A percentile compares a stretch with the other conserved stretches of the same genome.
Evolutionary conservation across 2,113 vertebrate species (phyloP).

Genomic region (Sander vitreus): DNA sequence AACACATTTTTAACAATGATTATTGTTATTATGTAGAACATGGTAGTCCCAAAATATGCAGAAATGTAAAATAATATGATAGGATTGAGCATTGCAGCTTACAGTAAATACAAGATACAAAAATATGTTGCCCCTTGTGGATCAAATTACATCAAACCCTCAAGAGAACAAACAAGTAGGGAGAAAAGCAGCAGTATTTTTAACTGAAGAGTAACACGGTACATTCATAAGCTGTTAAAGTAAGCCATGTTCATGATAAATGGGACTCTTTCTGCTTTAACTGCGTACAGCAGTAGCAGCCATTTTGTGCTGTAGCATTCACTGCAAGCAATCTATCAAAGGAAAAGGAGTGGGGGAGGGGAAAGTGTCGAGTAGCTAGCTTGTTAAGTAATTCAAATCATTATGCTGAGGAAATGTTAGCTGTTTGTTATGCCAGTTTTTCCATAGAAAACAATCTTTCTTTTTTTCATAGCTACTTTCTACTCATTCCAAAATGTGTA

Average conservation of each 20-base stretch:
- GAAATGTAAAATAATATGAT: background rate
- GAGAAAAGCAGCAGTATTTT: background rate
- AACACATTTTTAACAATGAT: background rate
- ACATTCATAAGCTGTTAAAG: background rate
- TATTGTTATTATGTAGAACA: background rate
- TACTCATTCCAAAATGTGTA: background rate
- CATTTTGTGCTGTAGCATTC: constrained; percentile 70
- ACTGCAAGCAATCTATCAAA: constrained; percentile 50
- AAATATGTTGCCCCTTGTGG: background rate
- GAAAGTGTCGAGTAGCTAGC: constrained; percentile 45
- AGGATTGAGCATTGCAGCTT: constrained; percentile 1
- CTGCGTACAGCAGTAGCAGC: constrained; percentile 34
- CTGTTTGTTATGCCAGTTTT: background rate
- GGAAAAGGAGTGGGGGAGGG: constrained; percentile 52
- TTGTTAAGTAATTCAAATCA: constrained; percentile 27
- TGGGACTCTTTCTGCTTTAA: constrained; percentile 9
- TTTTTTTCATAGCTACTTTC: constrained; percentile 7
- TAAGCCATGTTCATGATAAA: constrained; percentile 9
- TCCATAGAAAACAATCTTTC: background rate
- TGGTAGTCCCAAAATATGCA: background rate
- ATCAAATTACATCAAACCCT: background rate
- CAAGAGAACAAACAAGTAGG: background rate
- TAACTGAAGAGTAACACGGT: background rate
- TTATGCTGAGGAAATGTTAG: constrained; percentile 13
- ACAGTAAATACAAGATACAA: background rate